phyloP scores from a whole-genome alignment of 2,113 vertebrate genomes.

The Toxotes jaculatrix region DNA sequence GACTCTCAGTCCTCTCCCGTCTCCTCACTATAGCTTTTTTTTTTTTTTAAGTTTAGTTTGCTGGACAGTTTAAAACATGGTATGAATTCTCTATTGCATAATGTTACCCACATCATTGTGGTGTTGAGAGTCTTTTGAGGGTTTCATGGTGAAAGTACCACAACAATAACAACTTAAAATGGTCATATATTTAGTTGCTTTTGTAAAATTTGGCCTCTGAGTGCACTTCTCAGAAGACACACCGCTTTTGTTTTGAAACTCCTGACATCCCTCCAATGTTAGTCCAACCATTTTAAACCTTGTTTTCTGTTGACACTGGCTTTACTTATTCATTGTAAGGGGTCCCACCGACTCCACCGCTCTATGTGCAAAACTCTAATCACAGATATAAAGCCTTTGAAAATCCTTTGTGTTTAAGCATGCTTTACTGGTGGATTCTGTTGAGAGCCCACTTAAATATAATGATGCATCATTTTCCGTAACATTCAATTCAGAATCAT shows the following conservation, averaged over 20 bases:
- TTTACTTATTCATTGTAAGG: not conserved
- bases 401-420: too few species aligned
- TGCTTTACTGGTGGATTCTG: too few species aligned
- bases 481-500: too few species aligned
- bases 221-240: not conserved
- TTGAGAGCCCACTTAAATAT: too few species aligned
- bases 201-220: not conserved
- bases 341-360: not conserved
- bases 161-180: constrained; percentile 31
- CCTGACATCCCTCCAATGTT: not conserved
- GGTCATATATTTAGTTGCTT: constrained; percentile 7
- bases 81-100: constrained; percentile 10
- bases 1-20: not conserved
- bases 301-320: not conserved
- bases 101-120: constrained; percentile 18
- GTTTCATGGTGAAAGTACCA: constrained; percentile 24
- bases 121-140: constrained; percentile 19
- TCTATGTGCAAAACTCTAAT: not conserved
- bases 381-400: too few species aligned
- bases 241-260: constrained; percentile 14
- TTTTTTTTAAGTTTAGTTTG: not conserved
- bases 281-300: not conserved
- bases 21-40: not conserved
- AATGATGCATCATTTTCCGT: too few species aligned
- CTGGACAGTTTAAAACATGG: not conserved